phyloP scores from a whole-genome alignment of 2,113 vertebrate species.

The Thinocorus orbignyianus region DNA sequence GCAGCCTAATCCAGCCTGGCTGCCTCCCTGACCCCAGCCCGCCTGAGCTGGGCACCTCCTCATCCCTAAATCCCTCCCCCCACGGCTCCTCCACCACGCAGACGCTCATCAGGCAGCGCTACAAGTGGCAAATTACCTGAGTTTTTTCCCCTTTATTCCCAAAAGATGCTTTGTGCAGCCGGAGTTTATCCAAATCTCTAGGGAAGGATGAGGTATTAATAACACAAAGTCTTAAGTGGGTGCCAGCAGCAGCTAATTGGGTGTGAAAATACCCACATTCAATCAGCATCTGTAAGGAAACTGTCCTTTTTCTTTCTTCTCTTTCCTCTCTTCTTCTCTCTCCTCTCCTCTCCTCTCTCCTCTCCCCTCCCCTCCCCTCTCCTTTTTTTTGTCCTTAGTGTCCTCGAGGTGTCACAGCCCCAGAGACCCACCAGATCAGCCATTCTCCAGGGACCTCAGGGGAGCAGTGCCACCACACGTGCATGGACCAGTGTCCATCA shows the following conservation, averaged over 20 bases:
- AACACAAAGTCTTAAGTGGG: neutral
- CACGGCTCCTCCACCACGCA: fast-evolving
- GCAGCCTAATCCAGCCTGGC: neutral
- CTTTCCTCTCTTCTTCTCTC: too few species aligned
- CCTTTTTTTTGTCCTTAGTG: too few species aligned
- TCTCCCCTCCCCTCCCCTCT: too few species aligned
- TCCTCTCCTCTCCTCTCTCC: too few species aligned
- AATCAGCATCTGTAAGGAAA: neutral
- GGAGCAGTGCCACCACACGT: fast-evolving
- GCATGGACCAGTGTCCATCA: neutral
- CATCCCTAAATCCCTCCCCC: neutral
- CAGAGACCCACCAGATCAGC: neutral
- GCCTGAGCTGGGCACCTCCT: neutral
- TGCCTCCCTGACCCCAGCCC: neutral
- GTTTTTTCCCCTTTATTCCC: neutral
- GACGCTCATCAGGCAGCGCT: neutral
- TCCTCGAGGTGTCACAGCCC: neutral
- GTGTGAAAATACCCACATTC: fast-evolving
- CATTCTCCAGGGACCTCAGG: fast-evolving
- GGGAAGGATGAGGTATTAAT: fast-evolving
- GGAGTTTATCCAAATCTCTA: neutral
- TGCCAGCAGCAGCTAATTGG: fast-evolving
- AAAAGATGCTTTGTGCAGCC: fast-evolving
- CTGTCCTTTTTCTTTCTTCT: too few species aligned
- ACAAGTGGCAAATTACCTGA: neutral